Evolutionary conservation across 2,797 vertebrate genomes (phyloP).

Genomic region (Halcyon badia): DNA sequence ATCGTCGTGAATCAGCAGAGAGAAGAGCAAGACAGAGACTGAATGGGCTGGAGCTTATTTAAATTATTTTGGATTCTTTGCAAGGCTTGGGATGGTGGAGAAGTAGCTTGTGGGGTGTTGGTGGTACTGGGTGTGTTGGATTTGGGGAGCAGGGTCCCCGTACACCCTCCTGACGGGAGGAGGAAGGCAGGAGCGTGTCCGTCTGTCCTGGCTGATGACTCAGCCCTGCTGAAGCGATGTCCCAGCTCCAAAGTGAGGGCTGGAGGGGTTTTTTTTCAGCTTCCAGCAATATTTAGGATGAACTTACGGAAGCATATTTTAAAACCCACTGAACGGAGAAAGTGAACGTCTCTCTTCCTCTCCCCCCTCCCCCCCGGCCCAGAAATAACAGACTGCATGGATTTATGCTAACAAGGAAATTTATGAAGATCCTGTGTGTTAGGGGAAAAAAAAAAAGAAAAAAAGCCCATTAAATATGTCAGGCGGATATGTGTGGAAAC

Average conservation of each 20-base stretch:
- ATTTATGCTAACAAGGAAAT: constrained; percentile 68
- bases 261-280: background rate
- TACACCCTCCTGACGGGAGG: background rate
- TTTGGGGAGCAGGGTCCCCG: background rate
- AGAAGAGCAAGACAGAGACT: background rate
- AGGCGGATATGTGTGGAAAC: constrained; percentile 64
- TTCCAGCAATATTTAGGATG: constrained; percentile 45
- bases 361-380: background rate
- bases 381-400: constrained; percentile 55
- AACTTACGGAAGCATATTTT: constrained; percentile 41
- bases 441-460: constrained; percentile 4
- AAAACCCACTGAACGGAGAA: constrained; percentile 54
- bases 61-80: background rate
- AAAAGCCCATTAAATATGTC: constrained; percentile 46
- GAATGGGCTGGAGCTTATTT: background rate
- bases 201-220: background rate
- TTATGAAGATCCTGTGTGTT: constrained; percentile 73
- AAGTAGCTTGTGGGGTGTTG: background rate
- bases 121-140: background rate
- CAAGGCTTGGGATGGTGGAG: background rate
- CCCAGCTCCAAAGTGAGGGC: rapidly evolving
- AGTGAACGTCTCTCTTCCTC: constrained; percentile 40
- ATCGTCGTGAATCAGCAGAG: background rate
- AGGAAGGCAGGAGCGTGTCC: background rate
- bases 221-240: background rate